These are phyloP conservation scores for Paraplagusia blochii DNA, from an alignment of 2,113 vertebrate genomes.

Conservation along the genomic window DNA sequence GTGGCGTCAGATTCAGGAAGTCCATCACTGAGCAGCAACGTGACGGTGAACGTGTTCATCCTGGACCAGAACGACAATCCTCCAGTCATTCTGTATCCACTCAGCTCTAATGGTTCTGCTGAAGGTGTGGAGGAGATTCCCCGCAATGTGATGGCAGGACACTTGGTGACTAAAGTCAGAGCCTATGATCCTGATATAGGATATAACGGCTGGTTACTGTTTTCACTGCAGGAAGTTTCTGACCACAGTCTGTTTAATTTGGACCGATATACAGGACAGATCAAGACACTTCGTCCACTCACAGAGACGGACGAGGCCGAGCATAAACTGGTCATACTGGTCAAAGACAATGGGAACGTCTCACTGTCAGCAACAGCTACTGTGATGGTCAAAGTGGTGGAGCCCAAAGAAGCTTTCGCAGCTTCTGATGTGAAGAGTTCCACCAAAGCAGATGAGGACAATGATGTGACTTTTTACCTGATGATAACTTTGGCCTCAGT, in stretches of 20 bases:
- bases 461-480: slow-evolving; percentile 58
- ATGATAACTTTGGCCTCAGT: slow-evolving; percentile 62
- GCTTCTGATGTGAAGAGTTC: slow-evolving; percentile 55
- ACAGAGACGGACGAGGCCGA: slow-evolving; percentile 64
- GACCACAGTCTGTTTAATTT: slow-evolving; percentile 63
- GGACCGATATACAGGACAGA: slow-evolving; percentile 68
- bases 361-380: slow-evolving; percentile 66
- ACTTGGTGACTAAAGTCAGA: slow-evolving; percentile 68
- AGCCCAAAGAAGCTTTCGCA: slow-evolving; percentile 66
- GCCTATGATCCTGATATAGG: slow-evolving; percentile 68
- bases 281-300: slow-evolving; percentile 64
- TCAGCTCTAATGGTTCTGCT: slow-evolving; percentile 65
- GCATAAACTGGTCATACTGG: slow-evolving; percentile 62
- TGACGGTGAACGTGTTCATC: slow-evolving; percentile 67
- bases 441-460: slow-evolving; percentile 30
- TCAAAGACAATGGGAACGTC: slow-evolving; percentile 70
- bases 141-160: slow-evolving; percentile 56
- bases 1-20: slow-evolving; percentile 59
- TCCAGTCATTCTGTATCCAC: slow-evolving; percentile 68
- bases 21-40: slow-evolving; percentile 59
- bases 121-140: slow-evolving; percentile 61
- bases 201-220: slow-evolving; percentile 70
- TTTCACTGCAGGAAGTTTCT: slow-evolving; percentile 60
- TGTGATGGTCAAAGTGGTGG: slow-evolving; percentile 60
- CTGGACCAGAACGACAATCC: slow-evolving; percentile 71